Conservation (phyloP, 2,888 invertebrate genomes). For the Tanypteryx hageni region DNA sequence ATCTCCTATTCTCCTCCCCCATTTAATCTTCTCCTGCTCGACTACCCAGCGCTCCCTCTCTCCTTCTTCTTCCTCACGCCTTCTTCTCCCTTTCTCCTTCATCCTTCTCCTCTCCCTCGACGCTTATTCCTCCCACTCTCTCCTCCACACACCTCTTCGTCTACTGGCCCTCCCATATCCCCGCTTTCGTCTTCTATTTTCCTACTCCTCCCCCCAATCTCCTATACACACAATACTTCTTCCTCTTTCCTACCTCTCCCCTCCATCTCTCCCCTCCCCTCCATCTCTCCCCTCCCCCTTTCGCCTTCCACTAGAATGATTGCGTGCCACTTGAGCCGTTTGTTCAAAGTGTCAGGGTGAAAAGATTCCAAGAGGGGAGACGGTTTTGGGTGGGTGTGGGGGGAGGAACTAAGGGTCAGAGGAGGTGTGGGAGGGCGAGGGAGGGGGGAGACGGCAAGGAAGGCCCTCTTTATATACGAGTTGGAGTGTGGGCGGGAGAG, state of each 20-base stretch:
- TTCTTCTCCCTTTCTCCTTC: too few relatives aligned
- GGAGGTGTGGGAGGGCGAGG: not conserved
- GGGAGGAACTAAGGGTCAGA: not conserved
- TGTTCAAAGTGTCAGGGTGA: slow-evolving; percentile 58
- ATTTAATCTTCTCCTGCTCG: too few relatives aligned
- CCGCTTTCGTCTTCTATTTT: not conserved
- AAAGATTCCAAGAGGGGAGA: slow-evolving; percentile 38
- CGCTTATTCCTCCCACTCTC: too few relatives aligned
- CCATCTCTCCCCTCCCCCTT: not conserved
- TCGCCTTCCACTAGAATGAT: slow-evolving; percentile 52
- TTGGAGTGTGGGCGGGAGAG: not conserved
- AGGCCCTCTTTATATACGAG: not conserved
- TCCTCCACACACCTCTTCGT: not conserved
- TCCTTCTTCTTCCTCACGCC: too few relatives aligned
- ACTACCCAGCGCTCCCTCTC: too few relatives aligned
- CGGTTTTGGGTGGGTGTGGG: not conserved
- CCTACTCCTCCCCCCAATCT: not conserved
- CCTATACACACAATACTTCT: not conserved
- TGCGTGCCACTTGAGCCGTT: slow-evolving; percentile 64
- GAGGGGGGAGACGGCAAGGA: not conserved
- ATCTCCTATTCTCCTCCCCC: too few relatives aligned
- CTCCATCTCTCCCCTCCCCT: not conserved
- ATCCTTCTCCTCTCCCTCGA: too few relatives aligned
- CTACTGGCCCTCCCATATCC: not conserved
- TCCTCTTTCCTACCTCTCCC: not conserved